phyloP scores from a whole-genome alignment of 2,888 invertebrate genomes.

The Eristalis pertinax region DNA sequence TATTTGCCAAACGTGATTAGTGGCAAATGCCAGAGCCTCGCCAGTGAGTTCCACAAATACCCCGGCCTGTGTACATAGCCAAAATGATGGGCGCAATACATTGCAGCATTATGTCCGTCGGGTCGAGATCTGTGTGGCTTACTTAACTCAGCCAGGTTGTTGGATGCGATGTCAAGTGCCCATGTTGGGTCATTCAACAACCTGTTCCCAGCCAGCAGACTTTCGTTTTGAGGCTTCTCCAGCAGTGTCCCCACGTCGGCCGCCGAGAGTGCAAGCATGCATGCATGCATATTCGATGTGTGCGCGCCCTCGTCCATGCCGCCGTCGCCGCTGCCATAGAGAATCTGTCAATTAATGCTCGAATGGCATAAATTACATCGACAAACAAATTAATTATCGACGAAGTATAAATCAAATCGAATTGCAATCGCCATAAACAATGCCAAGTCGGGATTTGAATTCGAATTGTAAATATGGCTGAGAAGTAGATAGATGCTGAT shows the following conservation, averaged over 20 bases:
- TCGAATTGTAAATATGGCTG: constrained; percentile 51
- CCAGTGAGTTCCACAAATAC: constrained; percentile 9
- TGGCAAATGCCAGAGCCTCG: constrained; percentile 9
- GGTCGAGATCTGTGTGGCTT: constrained; percentile 9
- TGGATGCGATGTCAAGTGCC: constrained; percentile 48
- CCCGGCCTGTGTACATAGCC: not conserved
- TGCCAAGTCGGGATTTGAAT: constrained; percentile 51
- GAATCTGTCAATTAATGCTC: constrained; percentile 71
- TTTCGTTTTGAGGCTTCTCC: constrained; percentile 12
- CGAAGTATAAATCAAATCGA: constrained; percentile 73
- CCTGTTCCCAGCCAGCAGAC: constrained; percentile 15
- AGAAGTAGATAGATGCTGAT: constrained; percentile 54
- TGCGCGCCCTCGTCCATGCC: constrained; percentile 10
- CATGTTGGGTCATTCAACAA: constrained; percentile 39
- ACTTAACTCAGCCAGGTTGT: constrained; percentile 16
- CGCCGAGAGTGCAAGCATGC: not conserved
- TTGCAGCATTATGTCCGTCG: constrained; percentile 33
- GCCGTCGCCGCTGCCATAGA: constrained; percentile 29
- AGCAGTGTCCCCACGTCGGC: not conserved
- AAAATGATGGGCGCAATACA: not conserved
- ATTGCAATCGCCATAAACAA: constrained; percentile 73
- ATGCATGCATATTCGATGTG: not conserved
- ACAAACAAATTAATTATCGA: constrained; percentile 73
- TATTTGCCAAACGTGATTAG: constrained; percentile 32
- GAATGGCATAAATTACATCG: constrained; percentile 70